These are phyloP conservation scores for Chironomus riparius DNA, from an alignment of 2,888 invertebrate genomes.

Conservation along the genomic window DNA sequence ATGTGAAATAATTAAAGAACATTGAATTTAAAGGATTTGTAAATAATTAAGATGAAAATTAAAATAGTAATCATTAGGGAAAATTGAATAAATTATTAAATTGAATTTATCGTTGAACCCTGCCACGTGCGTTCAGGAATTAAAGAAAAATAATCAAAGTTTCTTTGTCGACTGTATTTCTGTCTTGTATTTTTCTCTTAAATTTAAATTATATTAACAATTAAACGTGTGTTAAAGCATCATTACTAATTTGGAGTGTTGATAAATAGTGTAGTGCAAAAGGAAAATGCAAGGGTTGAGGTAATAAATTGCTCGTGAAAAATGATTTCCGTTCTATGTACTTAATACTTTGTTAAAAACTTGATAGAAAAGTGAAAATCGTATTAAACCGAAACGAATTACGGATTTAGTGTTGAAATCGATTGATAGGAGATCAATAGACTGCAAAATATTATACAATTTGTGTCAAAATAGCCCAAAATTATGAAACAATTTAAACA, in stretches of 20 bases:
- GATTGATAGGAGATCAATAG: neutral
- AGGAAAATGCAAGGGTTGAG: constrained; percentile 20
- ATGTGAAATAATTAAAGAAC: too few species aligned
- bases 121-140: too few species aligned
- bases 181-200: neutral
- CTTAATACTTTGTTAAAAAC: neutral
- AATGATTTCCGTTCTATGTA: neutral
- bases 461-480: neutral
- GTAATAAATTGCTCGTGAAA: neutral
- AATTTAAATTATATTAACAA: neutral
- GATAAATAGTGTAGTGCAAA: neutral
- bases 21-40: too few species aligned
- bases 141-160: too few species aligned
- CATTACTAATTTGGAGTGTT: neutral
- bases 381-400: neutral
- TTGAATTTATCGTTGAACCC: too few species aligned
- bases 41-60: too few species aligned
- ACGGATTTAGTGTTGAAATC: neutral
- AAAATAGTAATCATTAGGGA: too few species aligned
- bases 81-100: too few species aligned
- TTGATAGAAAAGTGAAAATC: constrained; percentile 8
- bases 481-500: neutral
- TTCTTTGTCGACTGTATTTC: neutral
- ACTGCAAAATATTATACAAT: neutral
- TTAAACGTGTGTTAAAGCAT: neutral